Conservation (phyloP, 2,797 vertebrate genomes). For the Lepus oiostolus region DNA sequence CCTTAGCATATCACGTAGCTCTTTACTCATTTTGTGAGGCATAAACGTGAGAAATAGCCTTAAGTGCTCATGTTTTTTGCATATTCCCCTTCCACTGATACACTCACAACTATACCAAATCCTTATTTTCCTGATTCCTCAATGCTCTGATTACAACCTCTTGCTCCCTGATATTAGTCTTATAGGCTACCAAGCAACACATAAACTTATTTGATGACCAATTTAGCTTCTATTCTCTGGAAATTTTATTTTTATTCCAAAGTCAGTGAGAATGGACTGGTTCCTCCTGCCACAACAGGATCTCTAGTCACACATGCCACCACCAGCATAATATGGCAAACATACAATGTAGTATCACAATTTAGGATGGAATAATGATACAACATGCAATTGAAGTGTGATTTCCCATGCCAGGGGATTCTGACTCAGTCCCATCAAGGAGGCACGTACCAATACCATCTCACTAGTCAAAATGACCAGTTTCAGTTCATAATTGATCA, state of each 20-base stretch:
- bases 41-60: not conserved
- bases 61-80: not conserved
- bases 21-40: not conserved
- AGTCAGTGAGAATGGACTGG: not conserved
- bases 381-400: not conserved
- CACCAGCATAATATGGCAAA: not conserved
- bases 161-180: not conserved
- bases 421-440: too few relatives aligned
- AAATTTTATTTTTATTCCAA: conserved; percentile 14
- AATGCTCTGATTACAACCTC: not conserved
- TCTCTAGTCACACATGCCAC: not conserved
- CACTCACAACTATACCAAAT: not conserved
- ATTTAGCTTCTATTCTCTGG: not conserved
- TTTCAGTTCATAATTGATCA: too few relatives aligned
- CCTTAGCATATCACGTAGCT: not conserved
- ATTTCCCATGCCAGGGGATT: not conserved
- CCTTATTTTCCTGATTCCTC: not conserved
- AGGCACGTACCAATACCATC: too few relatives aligned
- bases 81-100: not conserved
- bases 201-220: not conserved
- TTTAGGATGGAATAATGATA: not conserved
- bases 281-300: not conserved
- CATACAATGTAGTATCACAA: not conserved
- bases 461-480: too few relatives aligned
- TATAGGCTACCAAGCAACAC: not conserved